phyloP scores from a whole-genome alignment of 2,113 vertebrate genomes.

The Sapajus apella region DNA sequence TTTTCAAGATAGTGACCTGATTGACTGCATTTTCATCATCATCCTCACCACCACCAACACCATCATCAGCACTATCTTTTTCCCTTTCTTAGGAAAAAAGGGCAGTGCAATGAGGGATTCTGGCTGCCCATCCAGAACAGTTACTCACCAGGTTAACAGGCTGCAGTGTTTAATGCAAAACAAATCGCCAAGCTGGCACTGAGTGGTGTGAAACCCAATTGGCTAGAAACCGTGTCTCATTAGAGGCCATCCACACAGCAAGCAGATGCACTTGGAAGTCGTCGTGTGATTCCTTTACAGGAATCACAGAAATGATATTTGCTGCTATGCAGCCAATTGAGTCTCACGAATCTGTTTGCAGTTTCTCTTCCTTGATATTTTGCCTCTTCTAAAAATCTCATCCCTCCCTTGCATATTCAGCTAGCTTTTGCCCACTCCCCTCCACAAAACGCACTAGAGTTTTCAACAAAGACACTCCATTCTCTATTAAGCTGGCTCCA shows the following conservation, averaged over 20 bases:
- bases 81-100: conserved; percentile 46
- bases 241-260: conserved; percentile 70
- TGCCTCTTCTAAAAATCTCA: conserved; percentile 39
- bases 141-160: conserved; percentile 65
- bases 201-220: conserved; percentile 74
- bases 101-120: conserved; percentile 28
- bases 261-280: conserved; percentile 72
- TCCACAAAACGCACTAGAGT: not conserved
- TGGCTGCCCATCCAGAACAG: conserved; percentile 37
- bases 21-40: conserved; percentile 19
- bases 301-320: conserved; percentile 50
- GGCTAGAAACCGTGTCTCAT: conserved; percentile 70
- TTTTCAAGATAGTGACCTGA: conserved; percentile 45
- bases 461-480: not conserved
- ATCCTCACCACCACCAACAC: not conserved
- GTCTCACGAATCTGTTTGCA: conserved; percentile 55
- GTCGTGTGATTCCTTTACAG: conserved; percentile 49
- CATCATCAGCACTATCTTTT: not conserved
- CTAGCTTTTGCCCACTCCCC: not conserved
- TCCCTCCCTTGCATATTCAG: not conserved
- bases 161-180: conserved; percentile 75
- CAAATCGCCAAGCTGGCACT: conserved; percentile 68
- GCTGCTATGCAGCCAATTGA: conserved; percentile 43
- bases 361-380: conserved; percentile 38
- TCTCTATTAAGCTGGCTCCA: not conserved